Conservation (phyloP, 2,797 vertebrate species). For the Chiloscyllium punctatum region DNA sequence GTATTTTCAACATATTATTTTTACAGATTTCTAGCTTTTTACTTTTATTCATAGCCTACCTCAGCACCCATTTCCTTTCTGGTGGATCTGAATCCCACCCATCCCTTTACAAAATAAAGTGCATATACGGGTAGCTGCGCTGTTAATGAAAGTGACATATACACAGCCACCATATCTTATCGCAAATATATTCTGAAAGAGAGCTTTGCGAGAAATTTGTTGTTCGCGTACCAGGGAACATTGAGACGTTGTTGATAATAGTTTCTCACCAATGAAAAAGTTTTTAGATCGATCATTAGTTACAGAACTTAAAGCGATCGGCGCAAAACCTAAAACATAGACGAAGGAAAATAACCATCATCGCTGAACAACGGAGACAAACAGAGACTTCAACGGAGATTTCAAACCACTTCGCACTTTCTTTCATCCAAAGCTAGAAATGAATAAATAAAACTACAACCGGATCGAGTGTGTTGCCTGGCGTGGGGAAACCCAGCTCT, state of each 20-base stretch:
- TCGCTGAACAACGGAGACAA: not conserved
- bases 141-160: not conserved
- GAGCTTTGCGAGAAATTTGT: not conserved
- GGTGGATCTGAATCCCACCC: not conserved
- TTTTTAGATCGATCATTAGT: too few relatives aligned
- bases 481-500: not conserved
- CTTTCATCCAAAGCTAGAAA: not conserved
- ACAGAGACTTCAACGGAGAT: not conserved
- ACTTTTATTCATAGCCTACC: not conserved
- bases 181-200: not conserved
- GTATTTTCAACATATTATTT: not conserved
- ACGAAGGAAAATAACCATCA: not conserved
- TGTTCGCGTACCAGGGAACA: not conserved
- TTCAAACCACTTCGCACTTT: not conserved
- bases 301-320: not conserved
- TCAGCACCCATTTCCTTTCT: not conserved
- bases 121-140: not conserved
- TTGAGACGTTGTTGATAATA: not conserved
- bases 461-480: not conserved
- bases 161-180: not conserved
- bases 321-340: not conserved
- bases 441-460: not conserved
- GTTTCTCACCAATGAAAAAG: too few relatives aligned
- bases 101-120: not conserved
- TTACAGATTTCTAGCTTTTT: not conserved